Evolutionary conservation across 64 coral and sea anemone species (phyloP).

Genomic region (Stichodactyla mertensii): DNA sequence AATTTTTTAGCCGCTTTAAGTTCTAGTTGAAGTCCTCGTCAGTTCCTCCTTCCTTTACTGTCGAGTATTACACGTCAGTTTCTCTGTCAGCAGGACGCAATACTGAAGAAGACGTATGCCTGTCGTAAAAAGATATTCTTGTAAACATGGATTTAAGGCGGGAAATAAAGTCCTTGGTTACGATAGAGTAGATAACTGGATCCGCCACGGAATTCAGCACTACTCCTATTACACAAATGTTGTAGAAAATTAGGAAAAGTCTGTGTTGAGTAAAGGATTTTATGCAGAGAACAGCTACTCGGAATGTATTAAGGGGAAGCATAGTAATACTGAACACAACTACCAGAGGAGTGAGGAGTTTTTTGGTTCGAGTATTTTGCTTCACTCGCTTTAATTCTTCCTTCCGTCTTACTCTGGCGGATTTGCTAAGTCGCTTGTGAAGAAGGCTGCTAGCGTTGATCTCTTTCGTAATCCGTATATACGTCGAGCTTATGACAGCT

Average conservation of each 20-base stretch:
- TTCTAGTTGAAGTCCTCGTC: background rate
- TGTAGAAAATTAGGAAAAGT: slow-evolving; percentile 29
- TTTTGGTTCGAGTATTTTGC: slow-evolving; percentile 38
- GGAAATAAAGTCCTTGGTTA: slow-evolving; percentile 34
- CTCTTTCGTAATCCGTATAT: slow-evolving; percentile 31
- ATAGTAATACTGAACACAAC: slow-evolving; percentile 42
- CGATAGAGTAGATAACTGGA: slow-evolving; percentile 48
- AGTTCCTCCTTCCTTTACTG: background rate
- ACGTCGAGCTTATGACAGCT: slow-evolving; percentile 35
- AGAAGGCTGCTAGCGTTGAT: slow-evolving; percentile 33
- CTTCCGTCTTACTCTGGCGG: background rate
- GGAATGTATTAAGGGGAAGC: slow-evolving; percentile 34
- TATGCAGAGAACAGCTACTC: slow-evolving; percentile 22
- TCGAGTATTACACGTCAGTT: background rate
- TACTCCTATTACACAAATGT: slow-evolving; percentile 48
- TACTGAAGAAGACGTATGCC: background rate
- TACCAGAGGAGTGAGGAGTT: slow-evolving; percentile 45
- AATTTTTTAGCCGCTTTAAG: too few relatives aligned
- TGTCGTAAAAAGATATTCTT: background rate
- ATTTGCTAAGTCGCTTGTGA: slow-evolving; percentile 25
- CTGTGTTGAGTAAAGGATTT: background rate
- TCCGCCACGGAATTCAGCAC: slow-evolving; percentile 41
- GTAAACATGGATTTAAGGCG: background rate
- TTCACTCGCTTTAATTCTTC: slow-evolving; percentile 31
- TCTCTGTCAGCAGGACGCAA: background rate